These are phyloP conservation scores for Buphagus erythrorhynchus DNA, from an alignment of 2,797 vertebrate species.

Conservation along the genomic window DNA sequence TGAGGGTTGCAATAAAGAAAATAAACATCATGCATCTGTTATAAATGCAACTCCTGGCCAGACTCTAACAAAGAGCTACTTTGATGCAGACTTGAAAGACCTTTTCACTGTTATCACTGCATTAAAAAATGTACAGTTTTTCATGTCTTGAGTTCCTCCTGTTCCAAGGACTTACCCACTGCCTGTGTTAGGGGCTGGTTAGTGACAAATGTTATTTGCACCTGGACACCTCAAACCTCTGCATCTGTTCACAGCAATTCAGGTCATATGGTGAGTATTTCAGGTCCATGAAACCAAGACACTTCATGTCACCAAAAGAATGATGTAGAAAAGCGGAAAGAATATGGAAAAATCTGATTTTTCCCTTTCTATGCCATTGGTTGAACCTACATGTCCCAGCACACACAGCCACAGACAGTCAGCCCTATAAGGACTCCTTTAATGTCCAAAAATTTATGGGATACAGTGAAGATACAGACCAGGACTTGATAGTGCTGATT, in stretches of 20 bases:
- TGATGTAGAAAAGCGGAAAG: background rate
- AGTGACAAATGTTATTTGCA: background rate
- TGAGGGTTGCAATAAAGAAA: background rate
- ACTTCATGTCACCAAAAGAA: background rate
- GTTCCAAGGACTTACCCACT: background rate
- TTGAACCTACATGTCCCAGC: fast-evolving
- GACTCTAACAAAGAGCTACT: background rate
- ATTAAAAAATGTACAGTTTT: fast-evolving
- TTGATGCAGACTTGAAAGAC: background rate
- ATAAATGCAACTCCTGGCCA: background rate
- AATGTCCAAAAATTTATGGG: background rate
- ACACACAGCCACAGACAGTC: fast-evolving
- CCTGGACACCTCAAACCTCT: background rate
- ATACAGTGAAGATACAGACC: background rate
- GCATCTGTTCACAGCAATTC: background rate
- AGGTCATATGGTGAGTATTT: background rate
- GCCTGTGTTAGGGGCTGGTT: background rate
- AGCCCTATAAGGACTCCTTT: background rate
- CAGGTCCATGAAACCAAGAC: background rate
- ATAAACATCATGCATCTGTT: background rate
- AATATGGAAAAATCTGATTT: background rate
- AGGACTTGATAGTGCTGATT: background rate
- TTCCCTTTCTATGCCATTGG: fast-evolving
- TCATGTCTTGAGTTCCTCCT: background rate
- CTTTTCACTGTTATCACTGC: background rate